phyloP scores from a whole-genome alignment of 2,113 vertebrate species.

The Cichladusa arquata region DNA sequence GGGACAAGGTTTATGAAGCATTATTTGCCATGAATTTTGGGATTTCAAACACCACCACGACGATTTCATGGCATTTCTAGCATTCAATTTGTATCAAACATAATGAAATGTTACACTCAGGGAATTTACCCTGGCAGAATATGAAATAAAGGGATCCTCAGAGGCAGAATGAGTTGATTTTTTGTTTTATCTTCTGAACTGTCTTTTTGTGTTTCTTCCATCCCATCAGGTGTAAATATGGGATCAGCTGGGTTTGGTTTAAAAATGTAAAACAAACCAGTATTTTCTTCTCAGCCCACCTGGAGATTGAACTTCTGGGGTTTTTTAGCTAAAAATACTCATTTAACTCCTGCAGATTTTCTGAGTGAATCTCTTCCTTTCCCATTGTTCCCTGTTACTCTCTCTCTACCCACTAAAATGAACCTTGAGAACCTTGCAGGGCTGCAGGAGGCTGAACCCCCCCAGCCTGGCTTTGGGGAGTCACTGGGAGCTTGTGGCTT shows the following conservation, averaged over 20 bases:
- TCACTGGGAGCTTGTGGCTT: not conserved
- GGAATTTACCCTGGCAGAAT: not conserved
- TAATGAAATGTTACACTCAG: not conserved
- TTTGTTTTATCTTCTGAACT: not conserved
- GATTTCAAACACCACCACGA: not conserved
- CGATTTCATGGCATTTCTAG: not conserved
- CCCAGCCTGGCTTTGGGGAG: not conserved
- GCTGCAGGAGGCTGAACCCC: not conserved
- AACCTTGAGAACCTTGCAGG: not conserved
- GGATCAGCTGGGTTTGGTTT: constrained; percentile 20
- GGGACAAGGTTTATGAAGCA: not conserved
- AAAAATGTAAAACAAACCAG: constrained; percentile 14
- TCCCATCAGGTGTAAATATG: not conserved
- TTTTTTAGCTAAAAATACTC: not conserved
- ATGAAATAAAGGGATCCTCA: not conserved
- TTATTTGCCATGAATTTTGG: not conserved
- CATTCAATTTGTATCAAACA: not conserved
- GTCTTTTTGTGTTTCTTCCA: not conserved
- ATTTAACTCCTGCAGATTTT: not conserved
- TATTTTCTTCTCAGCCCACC: not conserved
- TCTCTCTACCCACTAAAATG: not conserved
- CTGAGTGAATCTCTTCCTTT: not conserved
- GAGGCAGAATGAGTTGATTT: not conserved
- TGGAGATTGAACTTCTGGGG: not conserved
- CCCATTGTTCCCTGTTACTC: not conserved